Evolutionary conservation across 2,888 invertebrate species (phyloP).

Genomic region (Dexiosoma caninum): DNA sequence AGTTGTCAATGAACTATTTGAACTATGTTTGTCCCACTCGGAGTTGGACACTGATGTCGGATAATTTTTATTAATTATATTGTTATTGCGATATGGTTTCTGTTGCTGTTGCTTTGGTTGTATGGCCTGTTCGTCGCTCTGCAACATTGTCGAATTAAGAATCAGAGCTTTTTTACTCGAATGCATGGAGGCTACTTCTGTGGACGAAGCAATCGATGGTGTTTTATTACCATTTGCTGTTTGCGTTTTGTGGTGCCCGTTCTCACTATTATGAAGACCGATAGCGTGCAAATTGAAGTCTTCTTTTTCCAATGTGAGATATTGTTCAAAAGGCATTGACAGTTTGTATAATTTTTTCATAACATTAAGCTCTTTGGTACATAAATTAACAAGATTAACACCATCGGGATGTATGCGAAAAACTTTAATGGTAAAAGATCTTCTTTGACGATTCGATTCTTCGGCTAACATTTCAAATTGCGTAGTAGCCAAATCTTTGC

Average conservation of each 20-base stretch:
- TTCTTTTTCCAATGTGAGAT: conserved; percentile 75
- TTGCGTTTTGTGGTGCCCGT: conserved; percentile 21
- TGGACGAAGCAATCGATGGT: conserved; percentile 65
- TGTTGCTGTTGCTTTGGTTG: conserved; percentile 64
- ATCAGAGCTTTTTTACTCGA: conserved; percentile 64
- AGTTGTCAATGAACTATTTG: conserved; percentile 69
- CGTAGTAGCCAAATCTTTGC: conserved; percentile 72
- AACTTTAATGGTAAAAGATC: conserved; percentile 76
- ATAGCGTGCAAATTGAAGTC: conserved; percentile 69
- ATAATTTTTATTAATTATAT: conserved; percentile 35
- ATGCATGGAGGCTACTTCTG: conserved; percentile 56
- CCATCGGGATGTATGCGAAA: conserved; percentile 78
- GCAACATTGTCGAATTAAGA: conserved; percentile 70
- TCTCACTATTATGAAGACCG: conserved; percentile 24
- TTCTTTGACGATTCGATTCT: conserved; percentile 77
- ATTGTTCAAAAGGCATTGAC: conserved; percentile 77
- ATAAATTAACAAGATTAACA: conserved; percentile 73
- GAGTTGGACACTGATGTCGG: conserved; percentile 24
- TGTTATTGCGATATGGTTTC: conserved; percentile 25
- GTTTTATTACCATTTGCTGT: conserved; percentile 61
- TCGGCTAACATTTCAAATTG: conserved; percentile 85
- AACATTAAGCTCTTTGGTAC: conserved; percentile 79
- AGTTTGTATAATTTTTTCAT: conserved; percentile 79
- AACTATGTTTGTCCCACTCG: conserved; percentile 75
- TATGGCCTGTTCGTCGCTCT: conserved; percentile 68